These are phyloP conservation scores for Temnothorax ravouxi DNA, from an alignment of 2,888 invertebrate genomes.

Conservation along the genomic window DNA sequence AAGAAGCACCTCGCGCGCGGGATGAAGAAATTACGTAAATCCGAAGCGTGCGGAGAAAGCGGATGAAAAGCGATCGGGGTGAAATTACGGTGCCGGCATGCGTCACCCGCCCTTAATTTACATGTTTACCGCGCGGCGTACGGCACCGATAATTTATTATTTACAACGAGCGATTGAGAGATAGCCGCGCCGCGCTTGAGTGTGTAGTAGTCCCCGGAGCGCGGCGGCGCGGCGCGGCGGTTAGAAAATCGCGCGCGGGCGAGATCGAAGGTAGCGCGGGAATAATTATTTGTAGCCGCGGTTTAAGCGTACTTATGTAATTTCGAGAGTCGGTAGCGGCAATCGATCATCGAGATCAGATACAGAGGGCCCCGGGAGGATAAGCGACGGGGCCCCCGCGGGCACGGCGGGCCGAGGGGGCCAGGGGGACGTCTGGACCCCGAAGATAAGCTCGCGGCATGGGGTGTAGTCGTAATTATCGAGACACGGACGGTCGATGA, in stretches of 20 bases:
- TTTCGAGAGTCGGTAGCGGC: constrained; percentile 80
- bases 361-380: constrained; percentile 63
- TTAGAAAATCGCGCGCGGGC: constrained; percentile 69
- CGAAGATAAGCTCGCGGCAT: constrained; percentile 79
- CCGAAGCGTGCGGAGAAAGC: constrained; percentile 17
- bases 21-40: constrained; percentile 55
- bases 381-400: constrained; percentile 38
- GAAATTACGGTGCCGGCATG: constrained; percentile 35
- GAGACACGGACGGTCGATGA: constrained; percentile 79
- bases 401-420: constrained; percentile 62
- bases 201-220: constrained; percentile 32
- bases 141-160: constrained; percentile 64
- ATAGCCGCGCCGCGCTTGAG: constrained; percentile 56
- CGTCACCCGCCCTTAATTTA: constrained; percentile 51
- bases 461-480: constrained; percentile 81
- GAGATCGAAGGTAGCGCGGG: constrained; percentile 70
- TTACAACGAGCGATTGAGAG: constrained; percentile 64
- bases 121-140: constrained; percentile 32
- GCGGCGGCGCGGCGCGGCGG: background rate
- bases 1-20: background rate
- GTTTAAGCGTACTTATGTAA: constrained; percentile 77
- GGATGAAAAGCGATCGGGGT: constrained; percentile 37
- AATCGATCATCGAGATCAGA: constrained; percentile 80
- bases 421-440: constrained; percentile 65
- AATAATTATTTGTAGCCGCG: constrained; percentile 76